Conservation (phyloP, 2,888 invertebrate species). For the Exocentrus adspersus region DNA sequence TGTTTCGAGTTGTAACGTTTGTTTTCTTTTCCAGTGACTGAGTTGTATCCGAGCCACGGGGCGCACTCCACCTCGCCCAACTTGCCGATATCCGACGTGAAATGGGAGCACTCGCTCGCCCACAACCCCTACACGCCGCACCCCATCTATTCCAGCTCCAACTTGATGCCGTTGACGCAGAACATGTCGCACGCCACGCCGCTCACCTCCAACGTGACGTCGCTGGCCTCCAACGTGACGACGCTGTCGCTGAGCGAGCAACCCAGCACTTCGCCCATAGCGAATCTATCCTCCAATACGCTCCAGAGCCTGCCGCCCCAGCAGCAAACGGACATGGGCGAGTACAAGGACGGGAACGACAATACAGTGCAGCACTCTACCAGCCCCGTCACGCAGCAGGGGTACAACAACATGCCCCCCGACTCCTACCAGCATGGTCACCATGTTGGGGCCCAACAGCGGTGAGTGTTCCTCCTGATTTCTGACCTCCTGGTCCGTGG, state of each 20-base stretch:
- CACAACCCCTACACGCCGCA: conserved; percentile 58
- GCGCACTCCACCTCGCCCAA: conserved; percentile 61
- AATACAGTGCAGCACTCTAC: conserved; percentile 46
- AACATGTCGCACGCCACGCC: conserved; percentile 57
- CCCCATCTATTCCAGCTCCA: conserved; percentile 59
- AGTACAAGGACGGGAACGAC: conserved; percentile 52
- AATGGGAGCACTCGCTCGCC: conserved; percentile 53
- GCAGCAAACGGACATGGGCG: conserved; percentile 32
- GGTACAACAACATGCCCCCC: conserved; percentile 60
- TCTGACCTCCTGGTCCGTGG: too few relatives aligned
- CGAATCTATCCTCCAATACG: conserved; percentile 62
- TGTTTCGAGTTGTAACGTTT: neutral
- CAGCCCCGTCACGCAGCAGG: conserved; percentile 43
- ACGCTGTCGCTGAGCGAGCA: conserved; percentile 45
- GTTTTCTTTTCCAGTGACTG: conserved; percentile 53
- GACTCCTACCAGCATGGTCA: conserved; percentile 63
- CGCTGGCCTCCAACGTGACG: conserved; percentile 49
- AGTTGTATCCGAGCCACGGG: conserved; percentile 47
- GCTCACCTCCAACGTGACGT: conserved; percentile 23
- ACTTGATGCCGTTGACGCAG: conserved; percentile 62
- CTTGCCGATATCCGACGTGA: conserved; percentile 54
- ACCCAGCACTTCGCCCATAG: conserved; percentile 63
- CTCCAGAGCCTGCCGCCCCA: conserved; percentile 59
- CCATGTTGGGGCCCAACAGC: conserved; percentile 65
- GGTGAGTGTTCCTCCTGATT: conserved; percentile 58